Percentiles rank a stretch among this genome's conserved stretches.
Conservation (phyloP, 30 jellyfish, hydroid and myxozoan species). For the Aurelia aurita region DNA sequence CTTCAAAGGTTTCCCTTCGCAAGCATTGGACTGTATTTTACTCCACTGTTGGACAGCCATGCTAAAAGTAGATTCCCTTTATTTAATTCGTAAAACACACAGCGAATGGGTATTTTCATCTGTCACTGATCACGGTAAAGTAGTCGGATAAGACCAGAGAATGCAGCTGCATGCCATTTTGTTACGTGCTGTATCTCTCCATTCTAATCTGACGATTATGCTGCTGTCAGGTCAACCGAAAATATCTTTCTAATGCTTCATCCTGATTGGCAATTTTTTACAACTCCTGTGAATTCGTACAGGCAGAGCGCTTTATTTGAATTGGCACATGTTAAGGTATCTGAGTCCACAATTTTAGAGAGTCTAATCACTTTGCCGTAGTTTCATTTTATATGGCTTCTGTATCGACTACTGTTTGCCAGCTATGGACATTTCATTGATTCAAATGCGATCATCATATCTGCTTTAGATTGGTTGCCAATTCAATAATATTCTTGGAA, state of each 20-base stretch:
- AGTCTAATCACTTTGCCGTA: slow-evolving; percentile 23
- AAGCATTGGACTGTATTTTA: too few species aligned
- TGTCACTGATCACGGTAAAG: too few species aligned
- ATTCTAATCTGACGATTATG: too few species aligned
- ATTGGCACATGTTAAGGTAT: background rate
- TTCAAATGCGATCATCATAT: background rate
- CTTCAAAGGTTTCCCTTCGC: too few species aligned
- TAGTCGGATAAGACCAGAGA: background rate
- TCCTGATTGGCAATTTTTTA: too few species aligned
- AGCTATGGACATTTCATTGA: slow-evolving; percentile 26
- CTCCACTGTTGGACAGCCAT: too few species aligned
- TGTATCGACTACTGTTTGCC: slow-evolving; percentile 37
- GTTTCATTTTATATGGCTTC: slow-evolving; percentile 34
- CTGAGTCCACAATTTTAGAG: slow-evolving; percentile 4
- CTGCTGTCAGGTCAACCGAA: too few species aligned
- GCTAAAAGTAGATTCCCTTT: too few species aligned
- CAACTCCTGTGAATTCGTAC: background rate
- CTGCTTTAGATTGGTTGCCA: background rate
- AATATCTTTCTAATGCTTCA: too few species aligned
- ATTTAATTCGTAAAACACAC: too few species aligned
- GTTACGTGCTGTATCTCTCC: background rate
- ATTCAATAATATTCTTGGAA: too few species aligned
- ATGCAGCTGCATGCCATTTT: background rate
- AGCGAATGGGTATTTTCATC: too few species aligned
- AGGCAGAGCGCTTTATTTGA: background rate